These are phyloP conservation scores for Bellardia bayeri DNA, from an alignment of 2,888 invertebrate genomes.

Conservation along the genomic window DNA sequence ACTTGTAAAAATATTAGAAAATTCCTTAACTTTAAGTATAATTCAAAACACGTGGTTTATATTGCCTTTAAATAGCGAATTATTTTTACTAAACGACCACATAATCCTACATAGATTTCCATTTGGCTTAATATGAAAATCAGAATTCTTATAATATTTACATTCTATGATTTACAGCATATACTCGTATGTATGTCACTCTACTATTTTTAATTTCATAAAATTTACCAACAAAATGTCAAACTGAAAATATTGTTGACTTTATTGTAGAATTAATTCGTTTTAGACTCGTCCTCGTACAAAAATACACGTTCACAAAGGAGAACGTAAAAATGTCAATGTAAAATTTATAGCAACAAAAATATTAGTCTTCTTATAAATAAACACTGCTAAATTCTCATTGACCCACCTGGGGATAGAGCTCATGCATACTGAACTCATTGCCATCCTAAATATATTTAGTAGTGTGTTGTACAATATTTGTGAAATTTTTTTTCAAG, in stretches of 20 bases:
- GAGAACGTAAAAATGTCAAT: conserved; percentile 63
- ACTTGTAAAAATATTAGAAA: no score
- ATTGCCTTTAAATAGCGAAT: no score
- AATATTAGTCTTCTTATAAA: conserved; percentile 50
- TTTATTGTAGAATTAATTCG: conserved; percentile 1
- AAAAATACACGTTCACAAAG: conserved; percentile 49
- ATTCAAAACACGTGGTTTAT: no score
- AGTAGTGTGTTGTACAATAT: not conserved
- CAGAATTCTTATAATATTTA: no score
- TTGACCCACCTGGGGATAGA: conserved; percentile 61
- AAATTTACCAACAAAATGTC: not conserved
- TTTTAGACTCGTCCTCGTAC: not conserved
- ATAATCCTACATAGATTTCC: no score
- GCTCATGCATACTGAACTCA: conserved; percentile 56
- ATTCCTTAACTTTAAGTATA: no score
- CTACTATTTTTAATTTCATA: not conserved
- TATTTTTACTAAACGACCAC: no score
- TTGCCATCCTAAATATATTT: conserved; percentile 55
- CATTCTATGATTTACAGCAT: no score
- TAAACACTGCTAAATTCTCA: conserved; percentile 46
- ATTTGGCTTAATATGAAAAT: no score
- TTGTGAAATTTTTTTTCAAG: conserved; percentile 19
- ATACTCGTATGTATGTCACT: no score
- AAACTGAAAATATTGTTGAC: conserved; percentile 7
- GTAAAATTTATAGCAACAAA: conserved; percentile 59